Evolutionary conservation across 2,797 vertebrate species (phyloP), one percentile per base, ranked within the genome.

Genomic region (Eupleurogrammus muticus): DNA sequence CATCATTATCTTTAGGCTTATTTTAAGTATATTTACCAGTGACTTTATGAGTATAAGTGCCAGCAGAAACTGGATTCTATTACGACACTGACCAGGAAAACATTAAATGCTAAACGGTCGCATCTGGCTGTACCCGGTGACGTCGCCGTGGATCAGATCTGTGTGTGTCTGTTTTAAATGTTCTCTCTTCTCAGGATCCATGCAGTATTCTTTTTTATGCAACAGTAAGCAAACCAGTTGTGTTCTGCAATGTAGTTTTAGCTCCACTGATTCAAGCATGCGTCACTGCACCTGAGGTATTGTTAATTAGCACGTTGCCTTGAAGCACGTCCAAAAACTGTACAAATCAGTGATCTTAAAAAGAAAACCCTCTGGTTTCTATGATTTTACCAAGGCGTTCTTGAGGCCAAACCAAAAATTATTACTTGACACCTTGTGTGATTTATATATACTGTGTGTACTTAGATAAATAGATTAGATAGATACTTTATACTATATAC

Each of bases 241-340:
- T 69, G 58, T n/a, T 35, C 2, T 35, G 47, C 70, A 49, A 64
- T 61, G 71, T 58, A 57, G 71, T 53, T 60, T 13, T 16, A 70
- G 78, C 73, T 82, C 28, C 28, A 81, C 66, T 77, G 28, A 28
- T 80, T 80, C 65, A 55, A 72, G 65, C 62, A 57, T 51, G 68
- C 74, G 2, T 71, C 56, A 42, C 70, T 65, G 76, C 67, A 73
- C 81, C 83, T 88, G 87, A 86, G 81, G 71, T 85, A 76, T 69
- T 70, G 80, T 74, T 66, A 52, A 68, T 67, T 42, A 79, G 73
- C 9, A n/a, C 52, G 54, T 57, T 71, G 42, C 53, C 19, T 76
- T 67, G 56, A 88, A 89, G 73, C 71, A 66, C 65, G 44, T 17
- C 48, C 12, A 49, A 65, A 66, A 69, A 80, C 36, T 19, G 69